Conservation (phyloP, 2,113 vertebrate genomes). For the Rhadina sibilatrix region DNA sequence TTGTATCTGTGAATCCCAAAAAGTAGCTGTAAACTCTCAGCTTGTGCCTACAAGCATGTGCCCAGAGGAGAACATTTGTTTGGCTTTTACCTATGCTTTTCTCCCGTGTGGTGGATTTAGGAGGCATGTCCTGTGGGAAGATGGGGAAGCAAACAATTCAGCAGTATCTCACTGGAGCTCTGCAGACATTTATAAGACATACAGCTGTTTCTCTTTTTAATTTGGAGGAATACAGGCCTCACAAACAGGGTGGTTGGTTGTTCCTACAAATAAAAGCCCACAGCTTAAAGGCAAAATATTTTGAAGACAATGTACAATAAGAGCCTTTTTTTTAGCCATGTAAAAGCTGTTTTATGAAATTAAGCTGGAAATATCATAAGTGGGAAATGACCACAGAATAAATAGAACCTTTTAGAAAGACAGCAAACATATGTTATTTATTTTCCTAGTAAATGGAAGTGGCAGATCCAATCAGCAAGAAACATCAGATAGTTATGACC, state of each 20-base stretch:
- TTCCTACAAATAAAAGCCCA: conserved; percentile 72
- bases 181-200: conserved; percentile 25
- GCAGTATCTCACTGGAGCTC: conserved; percentile 5
- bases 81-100: conserved; percentile 53
- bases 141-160: conserved; percentile 3
- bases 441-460: conserved; percentile 94
- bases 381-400: conserved; percentile 82
- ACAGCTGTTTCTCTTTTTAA: conserved; percentile 72
- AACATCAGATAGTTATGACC: conserved; percentile 93
- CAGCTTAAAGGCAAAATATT: conserved; percentile 75
- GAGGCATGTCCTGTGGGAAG: conserved; percentile 10
- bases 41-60: neutral
- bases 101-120: conserved; percentile 5
- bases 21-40: neutral
- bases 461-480: conserved; percentile 97
- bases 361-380: conserved; percentile 82
- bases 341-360: conserved; percentile 82
- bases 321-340: conserved; percentile 64
- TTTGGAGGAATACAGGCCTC: conserved; percentile 54
- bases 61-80: neutral
- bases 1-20: neutral
- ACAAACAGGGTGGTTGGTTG: conserved; percentile 50
- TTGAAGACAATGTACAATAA: conserved; percentile 77
- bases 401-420: conserved; percentile 80
- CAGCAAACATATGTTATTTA: conserved; percentile 95